Percentiles rank a stretch among this genome's conserved stretches.
Conservation (phyloP, 23 tunicate species). For the Styela plicata region DNA sequence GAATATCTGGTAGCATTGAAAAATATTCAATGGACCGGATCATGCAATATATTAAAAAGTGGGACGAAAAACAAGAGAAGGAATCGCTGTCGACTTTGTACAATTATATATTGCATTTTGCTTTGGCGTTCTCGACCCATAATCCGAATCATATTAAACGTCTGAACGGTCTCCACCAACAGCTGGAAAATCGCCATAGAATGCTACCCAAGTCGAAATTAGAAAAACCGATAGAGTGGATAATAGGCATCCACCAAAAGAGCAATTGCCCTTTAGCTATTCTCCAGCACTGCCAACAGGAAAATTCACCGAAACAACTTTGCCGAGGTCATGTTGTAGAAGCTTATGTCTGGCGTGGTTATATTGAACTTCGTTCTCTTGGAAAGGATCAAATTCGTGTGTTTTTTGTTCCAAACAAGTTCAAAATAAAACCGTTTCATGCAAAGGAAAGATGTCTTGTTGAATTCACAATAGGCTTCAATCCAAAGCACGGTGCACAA, state of each 20-base stretch:
- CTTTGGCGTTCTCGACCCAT: constrained; percentile 17
- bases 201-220: background rate
- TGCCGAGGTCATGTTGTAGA: constrained; percentile 45
- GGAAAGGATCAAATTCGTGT: constrained; percentile 7
- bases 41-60: constrained; percentile 31
- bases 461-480: constrained; percentile 48
- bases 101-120: constrained; percentile 32
- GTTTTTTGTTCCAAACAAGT: constrained; percentile 31
- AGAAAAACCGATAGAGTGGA: constrained; percentile 24
- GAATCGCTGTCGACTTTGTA: constrained; percentile 49
- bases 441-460: constrained; percentile 27
- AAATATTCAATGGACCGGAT: constrained; percentile 17
- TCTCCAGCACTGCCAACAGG: background rate
- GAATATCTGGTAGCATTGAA: background rate
- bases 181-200: background rate
- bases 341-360: constrained; percentile 12
- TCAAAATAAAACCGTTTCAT: constrained; percentile 11
- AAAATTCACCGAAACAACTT: background rate
- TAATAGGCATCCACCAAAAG: constrained; percentile 18
- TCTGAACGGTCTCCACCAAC: background rate
- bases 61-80: constrained; percentile 49
- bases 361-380: background rate
- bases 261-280: background rate
- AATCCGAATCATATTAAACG: constrained; percentile 14
- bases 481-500: constrained; percentile 30